Base-by-base conservation (phyloP, 2,888 invertebrate genomes). In the Volucella inanis region DNA sequence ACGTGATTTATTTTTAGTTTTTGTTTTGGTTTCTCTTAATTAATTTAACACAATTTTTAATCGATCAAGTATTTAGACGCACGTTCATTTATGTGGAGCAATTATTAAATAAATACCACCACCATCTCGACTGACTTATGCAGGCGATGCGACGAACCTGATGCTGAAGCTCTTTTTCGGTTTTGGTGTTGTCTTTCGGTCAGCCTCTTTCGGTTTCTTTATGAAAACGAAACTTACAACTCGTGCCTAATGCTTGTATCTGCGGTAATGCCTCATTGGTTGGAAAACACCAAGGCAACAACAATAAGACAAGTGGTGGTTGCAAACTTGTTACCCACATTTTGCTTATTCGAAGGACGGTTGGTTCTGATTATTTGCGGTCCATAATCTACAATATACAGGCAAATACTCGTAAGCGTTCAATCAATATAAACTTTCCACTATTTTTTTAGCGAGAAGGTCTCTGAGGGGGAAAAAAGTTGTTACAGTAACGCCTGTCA, bases 241-340 rank as follows among this genome's bases (percentile, higher is more conserved):
- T 22, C 15, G 47, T 47, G 38, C 45, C 15, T 22, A 8, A 9
- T 41, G 12, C 61, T 50, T 45, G 45, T 45, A 45, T 41, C 39
- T n/a, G 14, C 2, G 38, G 43, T 55, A 38, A 45, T 22, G 18
- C 52, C 54, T 47, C 64, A 54, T 64, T 39, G 22, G n/a, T 74
- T 64, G 39, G 47, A 54, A 64, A 74, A 74, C 39, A 52, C 43
- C 0, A 22, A 57, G 47, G 43, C 18, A 41, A 2, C 14, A 54
- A 52, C 31, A 31, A 4, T 6, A 31, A 31, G 31, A 31, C 31
- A 31, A 31, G 31, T 31, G 31, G 31, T 31, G 6, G 31, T 6
- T 31, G 31, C 31, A 50, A 78, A 52, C 52, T 52, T 49, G 71
- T 79, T 79, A 79, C 71, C 78, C 59, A 65, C 71, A 64, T 78